These are phyloP conservation scores for Rhipidura dahli DNA, from an alignment of 2,113 vertebrate genomes.

Conservation along the genomic window DNA sequence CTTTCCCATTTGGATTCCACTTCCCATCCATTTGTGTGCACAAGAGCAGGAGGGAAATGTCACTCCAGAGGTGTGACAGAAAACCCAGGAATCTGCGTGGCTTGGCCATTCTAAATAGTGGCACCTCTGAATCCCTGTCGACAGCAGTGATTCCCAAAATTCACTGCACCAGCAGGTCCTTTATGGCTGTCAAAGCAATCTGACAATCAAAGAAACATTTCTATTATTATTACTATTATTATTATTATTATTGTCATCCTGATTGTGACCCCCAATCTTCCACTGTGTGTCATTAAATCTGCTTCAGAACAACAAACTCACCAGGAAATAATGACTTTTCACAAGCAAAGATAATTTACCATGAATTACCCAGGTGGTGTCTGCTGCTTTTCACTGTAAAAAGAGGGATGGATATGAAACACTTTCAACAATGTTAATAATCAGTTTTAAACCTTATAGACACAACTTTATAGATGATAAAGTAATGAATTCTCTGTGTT, in stretches of 20 bases:
- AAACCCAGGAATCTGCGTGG: neutral
- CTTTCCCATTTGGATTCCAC: neutral
- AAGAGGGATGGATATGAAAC: neutral
- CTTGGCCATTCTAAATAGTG: neutral
- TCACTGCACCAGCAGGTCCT: neutral
- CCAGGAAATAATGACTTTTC: neutral
- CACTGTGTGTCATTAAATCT: neutral
- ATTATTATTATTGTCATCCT: neutral
- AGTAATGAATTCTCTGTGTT: neutral
- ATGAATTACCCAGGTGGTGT: neutral
- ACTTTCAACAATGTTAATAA: neutral
- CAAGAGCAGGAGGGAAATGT: neutral
- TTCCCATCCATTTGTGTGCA: neutral
- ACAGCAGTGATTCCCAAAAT: neutral
- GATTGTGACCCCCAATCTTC: accelerated
- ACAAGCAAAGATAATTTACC: neutral
- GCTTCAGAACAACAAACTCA: neutral
- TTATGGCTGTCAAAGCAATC: neutral
- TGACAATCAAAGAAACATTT: neutral
- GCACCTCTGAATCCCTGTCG: neutral
- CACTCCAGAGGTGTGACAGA: neutral
- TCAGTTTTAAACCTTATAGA: neutral
- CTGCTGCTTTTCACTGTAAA: neutral
- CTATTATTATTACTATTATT: neutral
- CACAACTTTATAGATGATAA: neutral